Evolutionary conservation across 2,888 invertebrate genomes (phyloP).

Genomic region (Carcina quercana): DNA sequence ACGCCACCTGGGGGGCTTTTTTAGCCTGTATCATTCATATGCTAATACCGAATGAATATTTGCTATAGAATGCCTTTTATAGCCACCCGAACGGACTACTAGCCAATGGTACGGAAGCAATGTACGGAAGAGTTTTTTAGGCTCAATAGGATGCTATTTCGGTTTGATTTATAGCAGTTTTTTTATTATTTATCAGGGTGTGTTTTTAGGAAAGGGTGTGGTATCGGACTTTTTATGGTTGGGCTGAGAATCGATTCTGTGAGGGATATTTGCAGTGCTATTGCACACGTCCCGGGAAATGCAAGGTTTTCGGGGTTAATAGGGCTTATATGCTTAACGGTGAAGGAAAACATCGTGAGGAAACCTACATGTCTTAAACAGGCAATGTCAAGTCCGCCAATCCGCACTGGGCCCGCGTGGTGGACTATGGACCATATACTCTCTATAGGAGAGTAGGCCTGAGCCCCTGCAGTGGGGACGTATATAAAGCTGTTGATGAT

Average conservation of each 20-base stretch:
- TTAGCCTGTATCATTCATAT: constrained; percentile 62
- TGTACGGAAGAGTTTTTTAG: constrained; percentile 27
- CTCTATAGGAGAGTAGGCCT: too few relatives aligned
- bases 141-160: constrained; percentile 19
- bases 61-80: constrained; percentile 25
- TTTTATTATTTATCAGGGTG: constrained; percentile 5
- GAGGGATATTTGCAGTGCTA: neutral
- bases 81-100: constrained; percentile 17
- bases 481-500: too few relatives aligned
- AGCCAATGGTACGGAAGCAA: constrained; percentile 24
- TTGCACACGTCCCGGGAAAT: too few relatives aligned
- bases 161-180: constrained; percentile 23
- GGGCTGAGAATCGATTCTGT: constrained; percentile 2
- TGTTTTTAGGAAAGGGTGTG: constrained; percentile 1
- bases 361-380: too few relatives aligned
- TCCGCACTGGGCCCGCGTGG: too few relatives aligned
- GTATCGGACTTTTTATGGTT: neutral
- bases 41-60: constrained; percentile 52
- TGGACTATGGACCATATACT: too few relatives aligned
- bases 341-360: too few relatives aligned
- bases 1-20: constrained; percentile 55
- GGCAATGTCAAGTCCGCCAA: too few relatives aligned
- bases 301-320: too few relatives aligned
- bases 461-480: too few relatives aligned
- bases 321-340: too few relatives aligned